These are phyloP conservation scores for Magallana nippona DNA, from an alignment of 2,888 invertebrate species.

Conservation along the genomic window DNA sequence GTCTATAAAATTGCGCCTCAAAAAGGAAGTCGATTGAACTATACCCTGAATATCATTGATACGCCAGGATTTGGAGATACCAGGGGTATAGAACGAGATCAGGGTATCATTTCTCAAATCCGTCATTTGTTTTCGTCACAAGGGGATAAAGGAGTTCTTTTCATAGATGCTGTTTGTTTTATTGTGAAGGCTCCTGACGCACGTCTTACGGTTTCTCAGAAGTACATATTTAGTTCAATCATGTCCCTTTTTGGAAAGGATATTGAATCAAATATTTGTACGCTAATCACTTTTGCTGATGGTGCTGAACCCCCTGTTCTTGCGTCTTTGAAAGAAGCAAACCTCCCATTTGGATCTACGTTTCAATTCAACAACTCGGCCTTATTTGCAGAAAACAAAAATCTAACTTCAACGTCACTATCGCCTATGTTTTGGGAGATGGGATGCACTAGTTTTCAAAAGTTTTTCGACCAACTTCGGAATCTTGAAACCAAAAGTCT, in stretches of 20 bases:
- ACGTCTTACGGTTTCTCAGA: slow-evolving; percentile 17
- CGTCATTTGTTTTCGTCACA: background rate
- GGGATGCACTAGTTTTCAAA: background rate
- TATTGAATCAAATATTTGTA: slow-evolving; percentile 31
- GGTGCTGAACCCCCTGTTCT: slow-evolving; percentile 26
- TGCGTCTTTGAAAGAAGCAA: background rate
- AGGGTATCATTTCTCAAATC: background rate
- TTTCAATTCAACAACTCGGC: slow-evolving; percentile 16
- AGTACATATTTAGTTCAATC: slow-evolving; percentile 28
- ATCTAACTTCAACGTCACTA: background rate
- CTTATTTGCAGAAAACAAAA: slow-evolving; percentile 11
- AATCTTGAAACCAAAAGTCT: slow-evolving; percentile 38
- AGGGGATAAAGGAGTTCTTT: background rate
- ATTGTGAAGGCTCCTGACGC: slow-evolving; percentile 34
- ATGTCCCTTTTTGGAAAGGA: slow-evolving; percentile 36
- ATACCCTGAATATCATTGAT: background rate
- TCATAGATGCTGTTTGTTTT: background rate
- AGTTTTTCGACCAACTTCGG: slow-evolving; percentile 25
- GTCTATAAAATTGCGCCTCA: background rate
- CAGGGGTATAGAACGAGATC: slow-evolving; percentile 15
- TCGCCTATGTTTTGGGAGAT: slow-evolving; percentile 42
- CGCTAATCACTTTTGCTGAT: slow-evolving; percentile 38
- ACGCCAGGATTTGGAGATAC: slow-evolving; percentile 25
- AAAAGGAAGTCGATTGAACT: background rate
- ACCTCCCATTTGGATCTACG: background rate